Conservation (phyloP, 2,888 invertebrate genomes). For the Andrena minutula region DNA sequence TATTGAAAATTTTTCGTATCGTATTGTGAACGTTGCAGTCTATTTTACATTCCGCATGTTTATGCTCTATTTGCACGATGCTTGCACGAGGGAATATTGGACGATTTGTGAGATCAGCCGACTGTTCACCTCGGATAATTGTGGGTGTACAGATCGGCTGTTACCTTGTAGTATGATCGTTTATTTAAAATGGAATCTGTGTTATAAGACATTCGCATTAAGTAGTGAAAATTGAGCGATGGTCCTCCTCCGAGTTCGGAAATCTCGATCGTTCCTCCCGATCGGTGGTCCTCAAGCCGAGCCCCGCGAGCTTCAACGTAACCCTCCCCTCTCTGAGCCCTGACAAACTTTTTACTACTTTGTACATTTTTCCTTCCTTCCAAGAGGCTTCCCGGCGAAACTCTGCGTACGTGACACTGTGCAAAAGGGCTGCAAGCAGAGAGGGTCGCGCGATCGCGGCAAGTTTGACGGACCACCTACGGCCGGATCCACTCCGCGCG, state of each 20-base stretch:
- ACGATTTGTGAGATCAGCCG: too few relatives aligned
- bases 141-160: too few relatives aligned
- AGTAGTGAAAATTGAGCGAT: too few relatives aligned
- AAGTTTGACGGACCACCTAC: slow-evolving; percentile 4
- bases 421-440: background rate
- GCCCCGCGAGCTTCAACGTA: background rate
- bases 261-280: background rate
- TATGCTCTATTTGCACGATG: too few relatives aligned
- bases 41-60: too few relatives aligned
- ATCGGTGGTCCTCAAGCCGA: slow-evolving; percentile 9
- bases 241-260: background rate
- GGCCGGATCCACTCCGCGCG: slow-evolving; percentile 20
- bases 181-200: too few relatives aligned
- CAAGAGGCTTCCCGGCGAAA: slow-evolving; percentile 12
- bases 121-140: too few relatives aligned
- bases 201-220: too few relatives aligned
- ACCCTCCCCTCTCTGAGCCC: background rate
- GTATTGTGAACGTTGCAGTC: too few relatives aligned
- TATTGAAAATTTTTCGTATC: too few relatives aligned
- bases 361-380: slow-evolving; percentile 53
- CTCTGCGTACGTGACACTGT: slow-evolving; percentile 5
- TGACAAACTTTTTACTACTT: slow-evolving; percentile 42
- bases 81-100: too few relatives aligned
- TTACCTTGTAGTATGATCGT: too few relatives aligned
- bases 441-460: background rate